Conservation (phyloP, 2,888 invertebrate genomes). For the Artemia sinica region DNA sequence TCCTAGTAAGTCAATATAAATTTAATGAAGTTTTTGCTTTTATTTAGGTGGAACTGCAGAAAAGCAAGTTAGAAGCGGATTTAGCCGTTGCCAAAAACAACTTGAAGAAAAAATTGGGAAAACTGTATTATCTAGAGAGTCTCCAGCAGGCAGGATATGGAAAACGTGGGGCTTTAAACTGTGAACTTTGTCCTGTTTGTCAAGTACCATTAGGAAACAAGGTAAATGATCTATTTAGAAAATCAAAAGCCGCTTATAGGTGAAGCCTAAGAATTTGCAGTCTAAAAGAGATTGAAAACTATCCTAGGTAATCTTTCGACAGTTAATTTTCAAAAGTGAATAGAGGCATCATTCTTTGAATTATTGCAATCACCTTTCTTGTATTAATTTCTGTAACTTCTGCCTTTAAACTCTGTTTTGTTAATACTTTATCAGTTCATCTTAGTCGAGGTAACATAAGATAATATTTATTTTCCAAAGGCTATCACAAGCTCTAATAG, state of each 20-base stretch:
- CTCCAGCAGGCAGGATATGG: slow-evolving; percentile 39
- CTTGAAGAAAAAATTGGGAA: slow-evolving; percentile 41
- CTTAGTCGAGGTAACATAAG: no score
- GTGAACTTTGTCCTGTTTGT: slow-evolving; percentile 54
- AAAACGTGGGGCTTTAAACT: slow-evolving; percentile 34
- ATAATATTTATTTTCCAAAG: no score
- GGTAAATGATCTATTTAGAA: slow-evolving; percentile 29
- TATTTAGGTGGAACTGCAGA: neutral
- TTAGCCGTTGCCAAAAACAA: slow-evolving; percentile 29
- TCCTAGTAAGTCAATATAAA: no score
- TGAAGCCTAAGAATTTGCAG: slow-evolving; percentile 19
- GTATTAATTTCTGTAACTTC: no score
- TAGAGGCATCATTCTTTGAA: no score
- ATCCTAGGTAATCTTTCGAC: neutral
- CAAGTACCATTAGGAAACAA: slow-evolving; percentile 39
- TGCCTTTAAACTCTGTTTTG: no score
- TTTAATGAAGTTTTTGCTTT: neutral
- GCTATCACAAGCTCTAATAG: no score
- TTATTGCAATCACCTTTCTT: no score
- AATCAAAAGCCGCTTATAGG: slow-evolving; percentile 3
- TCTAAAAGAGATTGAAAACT: neutral
- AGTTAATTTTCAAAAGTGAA: no score
- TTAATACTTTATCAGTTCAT: no score
- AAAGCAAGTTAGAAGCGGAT: slow-evolving; percentile 30
- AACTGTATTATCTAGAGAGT: slow-evolving; percentile 46